phyloP scores from a whole-genome alignment of 2,888 invertebrate genomes.

The Acanthosepion esculentum region DNA sequence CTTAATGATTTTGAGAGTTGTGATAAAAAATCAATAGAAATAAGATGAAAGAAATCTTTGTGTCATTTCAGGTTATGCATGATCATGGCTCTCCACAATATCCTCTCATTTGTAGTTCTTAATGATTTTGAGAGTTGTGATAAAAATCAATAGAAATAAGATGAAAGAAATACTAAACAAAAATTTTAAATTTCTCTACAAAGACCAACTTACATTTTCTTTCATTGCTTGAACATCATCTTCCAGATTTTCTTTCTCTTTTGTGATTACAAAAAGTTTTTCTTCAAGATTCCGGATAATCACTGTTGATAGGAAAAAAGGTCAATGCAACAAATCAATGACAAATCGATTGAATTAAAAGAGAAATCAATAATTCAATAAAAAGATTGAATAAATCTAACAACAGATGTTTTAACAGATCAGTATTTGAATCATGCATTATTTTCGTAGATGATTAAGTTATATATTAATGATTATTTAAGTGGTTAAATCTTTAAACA shows the following conservation, averaged over 20 bases:
- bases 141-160: slow-evolving; percentile 78
- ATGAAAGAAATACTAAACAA: slow-evolving; percentile 75
- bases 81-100: too few relatives aligned
- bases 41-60: too few relatives aligned
- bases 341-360: not conserved
- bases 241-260: slow-evolving; percentile 69
- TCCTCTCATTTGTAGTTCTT: too few relatives aligned
- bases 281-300: slow-evolving; percentile 66
- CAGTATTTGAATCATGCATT: not conserved
- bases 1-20: too few relatives aligned
- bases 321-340: not conserved
- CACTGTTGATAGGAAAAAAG: slow-evolving; percentile 54
- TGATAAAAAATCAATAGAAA: too few relatives aligned
- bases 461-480: too few relatives aligned
- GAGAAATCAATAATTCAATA: not conserved
- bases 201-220: slow-evolving; percentile 57
- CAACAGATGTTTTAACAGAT: not conserved
- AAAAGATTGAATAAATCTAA: not conserved
- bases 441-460: not conserved
- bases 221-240: slow-evolving; percentile 60
- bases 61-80: too few relatives aligned
- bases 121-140: slow-evolving; percentile 75
- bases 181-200: not conserved
- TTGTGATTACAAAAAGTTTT: slow-evolving; percentile 66
- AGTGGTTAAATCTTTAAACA: too few relatives aligned